phyloP scores from a whole-genome alignment of 2,888 invertebrate species.

The Bembecia ichneumoniformis region DNA sequence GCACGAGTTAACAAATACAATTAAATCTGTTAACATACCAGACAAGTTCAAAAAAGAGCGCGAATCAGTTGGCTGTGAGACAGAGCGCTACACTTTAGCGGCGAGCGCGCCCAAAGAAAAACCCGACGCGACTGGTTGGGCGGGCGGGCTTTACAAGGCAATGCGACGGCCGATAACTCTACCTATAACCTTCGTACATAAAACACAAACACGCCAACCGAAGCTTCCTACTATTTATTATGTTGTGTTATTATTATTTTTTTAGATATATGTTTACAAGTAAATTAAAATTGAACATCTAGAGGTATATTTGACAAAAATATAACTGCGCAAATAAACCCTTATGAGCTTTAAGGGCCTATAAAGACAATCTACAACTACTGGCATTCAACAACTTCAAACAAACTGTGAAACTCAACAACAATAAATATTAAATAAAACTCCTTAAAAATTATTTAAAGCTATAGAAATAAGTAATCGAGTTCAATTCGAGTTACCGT shows the following conservation, averaged over 20 bases:
- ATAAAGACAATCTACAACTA: background rate
- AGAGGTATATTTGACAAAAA: background rate
- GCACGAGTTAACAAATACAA: background rate
- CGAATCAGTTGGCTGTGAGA: constrained; percentile 4
- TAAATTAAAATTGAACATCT: too few relatives aligned
- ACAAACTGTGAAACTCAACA: background rate
- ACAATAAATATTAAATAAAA: too few relatives aligned
- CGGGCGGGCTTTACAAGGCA: constrained; percentile 24
- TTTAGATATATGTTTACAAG: too few relatives aligned
- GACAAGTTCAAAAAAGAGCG: constrained; percentile 12
- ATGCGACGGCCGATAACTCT: background rate
- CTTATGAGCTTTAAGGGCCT: background rate
- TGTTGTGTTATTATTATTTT: too few relatives aligned
- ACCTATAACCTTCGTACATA: background rate
- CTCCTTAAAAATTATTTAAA: too few relatives aligned
- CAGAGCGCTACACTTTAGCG: constrained; percentile 8
- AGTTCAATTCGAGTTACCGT: background rate
- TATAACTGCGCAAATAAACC: background rate
- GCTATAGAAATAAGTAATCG: background rate
- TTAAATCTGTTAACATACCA: background rate
- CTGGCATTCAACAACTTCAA: too few relatives aligned
- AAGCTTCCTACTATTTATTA: too few relatives aligned
- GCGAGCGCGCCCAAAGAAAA: constrained; percentile 31
- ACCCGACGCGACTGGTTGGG: constrained; percentile 38
- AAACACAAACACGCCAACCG: background rate